Percentiles rank a stretch among this genome's conserved stretches.
Evolutionary conservation across 2,797 vertebrate genomes (phyloP).

Genomic region (Clarias pachynema): DNA sequence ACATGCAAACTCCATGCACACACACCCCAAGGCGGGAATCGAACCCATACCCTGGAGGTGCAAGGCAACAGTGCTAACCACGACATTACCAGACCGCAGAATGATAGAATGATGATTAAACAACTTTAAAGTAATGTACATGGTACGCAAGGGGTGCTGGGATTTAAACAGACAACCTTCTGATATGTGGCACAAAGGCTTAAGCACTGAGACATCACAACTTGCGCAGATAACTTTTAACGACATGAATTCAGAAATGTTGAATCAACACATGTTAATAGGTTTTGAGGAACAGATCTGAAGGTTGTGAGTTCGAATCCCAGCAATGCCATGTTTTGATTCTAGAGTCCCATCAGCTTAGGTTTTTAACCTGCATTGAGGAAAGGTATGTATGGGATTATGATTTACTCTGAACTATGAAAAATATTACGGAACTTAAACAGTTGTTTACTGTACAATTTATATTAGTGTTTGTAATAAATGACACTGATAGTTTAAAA

Average conservation of each 20-base stretch:
- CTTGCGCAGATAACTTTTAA: no score
- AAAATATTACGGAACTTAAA: not conserved
- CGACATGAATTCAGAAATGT: no score
- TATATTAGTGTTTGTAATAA: no score
- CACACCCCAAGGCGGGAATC: no score
- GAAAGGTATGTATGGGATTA: not conserved
- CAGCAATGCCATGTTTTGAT: not conserved
- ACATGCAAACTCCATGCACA: no score
- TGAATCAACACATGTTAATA: no score
- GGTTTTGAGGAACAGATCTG: not conserved
- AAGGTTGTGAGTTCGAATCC: not conserved
- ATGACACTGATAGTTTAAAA: not conserved
- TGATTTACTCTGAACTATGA: not conserved
- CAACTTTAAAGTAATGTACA: not conserved
- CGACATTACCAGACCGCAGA: no score
- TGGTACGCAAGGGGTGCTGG: not conserved
- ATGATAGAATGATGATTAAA: no score
- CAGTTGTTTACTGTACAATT: no score
- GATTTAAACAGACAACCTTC: not conserved
- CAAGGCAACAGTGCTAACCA: no score
- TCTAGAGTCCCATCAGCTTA: not conserved
- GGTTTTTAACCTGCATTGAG: not conserved
- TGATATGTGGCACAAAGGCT: not conserved
- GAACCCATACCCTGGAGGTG: no score
- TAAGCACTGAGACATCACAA: not conserved